These are phyloP conservation scores for Dicranocentrus wangi DNA, from an alignment of 2,888 invertebrate genomes.

Conservation along the genomic window DNA sequence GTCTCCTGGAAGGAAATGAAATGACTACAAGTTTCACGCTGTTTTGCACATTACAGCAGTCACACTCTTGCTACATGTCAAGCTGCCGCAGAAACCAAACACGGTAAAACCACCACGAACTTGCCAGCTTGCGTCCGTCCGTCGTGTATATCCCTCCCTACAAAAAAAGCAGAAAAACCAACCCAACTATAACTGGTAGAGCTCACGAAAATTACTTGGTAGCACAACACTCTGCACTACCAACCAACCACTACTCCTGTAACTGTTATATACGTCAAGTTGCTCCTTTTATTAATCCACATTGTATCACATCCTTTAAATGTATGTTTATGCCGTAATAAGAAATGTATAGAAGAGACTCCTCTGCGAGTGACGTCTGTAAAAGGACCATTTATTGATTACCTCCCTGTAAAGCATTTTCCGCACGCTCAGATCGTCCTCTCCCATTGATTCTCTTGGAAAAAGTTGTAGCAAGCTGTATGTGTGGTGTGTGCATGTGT, in stretches of 20 bases:
- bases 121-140: not conserved
- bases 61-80: not conserved
- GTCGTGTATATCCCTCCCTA: no score
- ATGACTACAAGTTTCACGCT: constrained; percentile 6
- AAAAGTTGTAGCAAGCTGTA: constrained; percentile 10
- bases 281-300: not conserved
- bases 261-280: not conserved
- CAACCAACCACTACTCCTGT: not conserved
- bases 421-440: constrained; percentile 52
- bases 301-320: not conserved
- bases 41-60: constrained; percentile 13
- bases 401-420: constrained; percentile 20
- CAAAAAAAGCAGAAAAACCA: no score
- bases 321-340: not conserved
- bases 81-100: constrained; percentile 5
- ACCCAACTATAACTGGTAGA: no score
- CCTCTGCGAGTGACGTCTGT: constrained; percentile 26
- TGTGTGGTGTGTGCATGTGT: no score
- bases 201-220: not conserved
- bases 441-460: constrained; percentile 39
- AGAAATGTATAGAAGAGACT: not conserved
- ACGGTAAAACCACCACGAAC: not conserved
- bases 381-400: constrained; percentile 37
- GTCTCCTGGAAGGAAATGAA: constrained; percentile 10
- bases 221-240: no score